Evolutionary conservation across 1,140 invertebrate genomes (phyloP), one percentile per base, ranked within the genome.

Genomic region (Amphibalanus amphitrite): DNA sequence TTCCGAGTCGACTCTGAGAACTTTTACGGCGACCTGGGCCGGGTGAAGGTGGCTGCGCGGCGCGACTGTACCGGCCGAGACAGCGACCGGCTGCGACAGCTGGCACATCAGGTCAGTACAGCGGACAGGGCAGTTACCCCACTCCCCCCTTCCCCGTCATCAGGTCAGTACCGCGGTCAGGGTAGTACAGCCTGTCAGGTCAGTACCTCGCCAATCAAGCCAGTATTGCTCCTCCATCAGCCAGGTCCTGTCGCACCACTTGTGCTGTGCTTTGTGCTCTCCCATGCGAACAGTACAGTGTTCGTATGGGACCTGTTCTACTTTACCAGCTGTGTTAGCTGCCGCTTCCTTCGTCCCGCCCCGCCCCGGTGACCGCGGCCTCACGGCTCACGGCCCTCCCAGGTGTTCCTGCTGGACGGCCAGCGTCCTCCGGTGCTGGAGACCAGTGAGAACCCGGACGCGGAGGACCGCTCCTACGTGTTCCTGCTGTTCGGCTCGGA

Each of bases 1-100:
- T 96, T 95, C 78, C 89, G 91, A 75, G 86, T 89, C 73, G 88
- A 92, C 75, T 95, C 92, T 0, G 90, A 93, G 75, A 94, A 90
- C 75, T 95, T 95, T 79, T 95, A 95, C 80, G 93, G 93, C 1
- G 93, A 95, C 79, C 82, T 90, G 72, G 92, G 92, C 3, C 91
- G 92, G 73, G 92, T 97, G 0, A 95, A 95, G 84, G 92, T 95
- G 1, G 93, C 92, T 3, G 92, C 92, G 0, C 83, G 92, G 33
- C 86, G 89, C 73, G 92, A 95, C 77, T 90, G 89, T 76, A 89
- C 88, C 0, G 81, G 88, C 15, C 86, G 88, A 76, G 91, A 95
- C 77, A 88, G 89, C 76, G 86, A 91, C 38, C 81, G 92, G 75
- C 82, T 95, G 17, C 86, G 89, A 75, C 90, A 93, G 64, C 84